These are phyloP conservation scores for Polypedilum pembai DNA, from an alignment of 1,140 invertebrate genomes.

Conservation along the genomic window DNA sequence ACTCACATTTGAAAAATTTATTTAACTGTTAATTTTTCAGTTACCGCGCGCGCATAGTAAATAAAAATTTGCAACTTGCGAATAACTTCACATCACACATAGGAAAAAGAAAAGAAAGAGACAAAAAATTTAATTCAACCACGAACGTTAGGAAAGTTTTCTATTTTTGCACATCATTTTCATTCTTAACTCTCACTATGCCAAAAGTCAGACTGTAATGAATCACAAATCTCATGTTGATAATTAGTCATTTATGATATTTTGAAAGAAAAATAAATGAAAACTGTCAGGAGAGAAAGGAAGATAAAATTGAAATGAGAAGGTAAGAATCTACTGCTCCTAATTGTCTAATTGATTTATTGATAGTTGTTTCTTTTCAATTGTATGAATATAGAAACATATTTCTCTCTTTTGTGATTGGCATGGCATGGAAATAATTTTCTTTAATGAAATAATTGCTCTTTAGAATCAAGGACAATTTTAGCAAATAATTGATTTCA, in stretches of 20 bases:
- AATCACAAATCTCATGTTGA: not conserved
- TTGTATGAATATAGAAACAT: not conserved
- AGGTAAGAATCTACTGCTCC: not conserved
- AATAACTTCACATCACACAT: not conserved
- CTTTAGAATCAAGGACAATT: constrained; percentile 26
- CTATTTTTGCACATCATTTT: not conserved
- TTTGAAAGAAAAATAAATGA: not conserved
- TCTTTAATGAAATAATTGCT: constrained; percentile 28
- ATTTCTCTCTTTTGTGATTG: not conserved
- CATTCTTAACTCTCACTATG: not conserved
- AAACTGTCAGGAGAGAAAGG: not conserved
- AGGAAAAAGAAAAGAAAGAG: not conserved
- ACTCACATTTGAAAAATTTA: no score
- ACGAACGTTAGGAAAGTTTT: not conserved
- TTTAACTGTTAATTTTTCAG: no score
- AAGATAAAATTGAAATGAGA: not conserved
- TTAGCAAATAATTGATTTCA: not conserved
- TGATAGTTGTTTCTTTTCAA: not conserved
- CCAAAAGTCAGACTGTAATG: not conserved
- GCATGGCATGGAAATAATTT: constrained; percentile 6
- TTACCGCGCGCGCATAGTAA: not conserved
- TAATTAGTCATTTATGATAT: constrained; percentile 17
- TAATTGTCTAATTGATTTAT: constrained; percentile 13
- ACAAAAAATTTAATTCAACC: not conserved
- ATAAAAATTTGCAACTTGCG: not conserved